A percentile compares a stretch with the other conserved stretches of the same genome.
Evolutionary conservation across 2,113 vertebrate genomes (phyloP).

Genomic region (Seriola quinqueradiata): DNA sequence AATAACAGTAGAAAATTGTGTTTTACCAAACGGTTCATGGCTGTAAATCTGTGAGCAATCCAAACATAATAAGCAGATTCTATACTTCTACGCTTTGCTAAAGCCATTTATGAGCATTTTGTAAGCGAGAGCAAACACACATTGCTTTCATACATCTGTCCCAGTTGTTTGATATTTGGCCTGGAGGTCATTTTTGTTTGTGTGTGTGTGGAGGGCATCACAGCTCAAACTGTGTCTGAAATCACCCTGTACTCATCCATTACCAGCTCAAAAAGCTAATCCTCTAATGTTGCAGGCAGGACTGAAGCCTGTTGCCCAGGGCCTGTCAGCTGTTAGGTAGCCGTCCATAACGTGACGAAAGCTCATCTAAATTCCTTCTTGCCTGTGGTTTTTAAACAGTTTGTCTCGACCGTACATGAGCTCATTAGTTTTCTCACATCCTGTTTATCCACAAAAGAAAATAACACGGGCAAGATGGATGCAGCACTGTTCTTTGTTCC

Average conservation of each 20-base stretch:
- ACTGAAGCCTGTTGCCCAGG: background rate
- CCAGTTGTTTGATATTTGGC: background rate
- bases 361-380: background rate
- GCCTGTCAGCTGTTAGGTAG: constrained; percentile 30
- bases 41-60: constrained; percentile 12
- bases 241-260: constrained; percentile 25
- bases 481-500: background rate
- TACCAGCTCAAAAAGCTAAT: constrained; percentile 35
- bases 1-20: background rate
- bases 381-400: background rate
- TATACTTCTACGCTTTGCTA: background rate
- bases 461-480: background rate
- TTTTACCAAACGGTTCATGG: background rate
- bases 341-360: background rate
- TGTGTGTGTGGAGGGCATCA: background rate
- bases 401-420: background rate
- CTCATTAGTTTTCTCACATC: constrained; percentile 24
- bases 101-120: constrained; percentile 5
- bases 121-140: background rate
- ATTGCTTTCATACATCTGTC: background rate
- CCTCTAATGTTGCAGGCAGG: background rate
- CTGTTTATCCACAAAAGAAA: constrained; percentile 37
- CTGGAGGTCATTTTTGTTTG: constrained; percentile 3
- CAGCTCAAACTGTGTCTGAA: constrained; percentile 14
- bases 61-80: background rate